Evolutionary conservation across 2,113 vertebrate genomes (phyloP).

Genomic region (Mystacornis crossleyi): DNA sequence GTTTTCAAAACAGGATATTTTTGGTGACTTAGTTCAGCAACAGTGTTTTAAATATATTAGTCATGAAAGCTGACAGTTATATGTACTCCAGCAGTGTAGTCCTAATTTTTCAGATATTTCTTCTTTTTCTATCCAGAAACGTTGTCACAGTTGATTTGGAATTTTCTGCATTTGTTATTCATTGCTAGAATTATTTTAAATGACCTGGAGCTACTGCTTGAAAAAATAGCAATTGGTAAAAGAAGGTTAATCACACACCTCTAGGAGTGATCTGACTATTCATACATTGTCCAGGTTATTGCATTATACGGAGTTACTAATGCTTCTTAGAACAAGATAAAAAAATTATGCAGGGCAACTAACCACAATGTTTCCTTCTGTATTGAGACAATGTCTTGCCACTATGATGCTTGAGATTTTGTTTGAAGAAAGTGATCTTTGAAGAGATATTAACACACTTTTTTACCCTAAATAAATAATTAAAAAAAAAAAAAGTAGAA

Average conservation of each 20-base stretch:
- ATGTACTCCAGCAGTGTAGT: not conserved
- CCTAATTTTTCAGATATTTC: not conserved
- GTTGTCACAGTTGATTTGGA: not conserved
- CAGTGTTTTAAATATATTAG: not conserved
- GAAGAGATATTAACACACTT: not conserved
- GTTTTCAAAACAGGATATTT: not conserved
- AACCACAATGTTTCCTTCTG: not conserved
- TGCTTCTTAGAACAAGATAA: not conserved
- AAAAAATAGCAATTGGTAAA: not conserved
- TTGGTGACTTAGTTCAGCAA: not conserved
- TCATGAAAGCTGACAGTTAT: not conserved
- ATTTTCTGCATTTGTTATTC: not conserved
- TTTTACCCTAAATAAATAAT: not conserved
- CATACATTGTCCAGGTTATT: not conserved
- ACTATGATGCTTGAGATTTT: not conserved
- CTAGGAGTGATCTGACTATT: not conserved
- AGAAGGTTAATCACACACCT: not conserved
- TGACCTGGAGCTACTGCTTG: not conserved
- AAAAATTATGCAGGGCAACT: not conserved
- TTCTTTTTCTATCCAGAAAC: not conserved
- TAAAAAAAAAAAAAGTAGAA: not conserved
- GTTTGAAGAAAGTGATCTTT: not conserved
- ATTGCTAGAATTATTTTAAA: not conserved
- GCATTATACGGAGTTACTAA: not conserved
- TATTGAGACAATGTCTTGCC: not conserved